Base-by-base conservation (phyloP, 1,140 invertebrate species). In the Micrasema minimum region DNA sequence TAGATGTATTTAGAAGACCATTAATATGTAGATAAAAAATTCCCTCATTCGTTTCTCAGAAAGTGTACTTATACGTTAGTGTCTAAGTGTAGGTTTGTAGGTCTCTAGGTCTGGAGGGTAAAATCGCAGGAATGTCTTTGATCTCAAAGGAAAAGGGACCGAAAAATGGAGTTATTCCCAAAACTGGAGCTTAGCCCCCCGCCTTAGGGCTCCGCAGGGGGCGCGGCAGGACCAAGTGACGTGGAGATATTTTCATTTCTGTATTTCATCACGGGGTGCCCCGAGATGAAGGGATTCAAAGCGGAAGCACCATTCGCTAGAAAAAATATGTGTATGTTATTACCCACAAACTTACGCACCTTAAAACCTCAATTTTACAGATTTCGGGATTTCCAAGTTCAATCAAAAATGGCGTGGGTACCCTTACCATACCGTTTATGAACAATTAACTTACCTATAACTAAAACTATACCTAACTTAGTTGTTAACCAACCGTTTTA, bases 211-310 rank as follows among this genome's bases (percentile, higher is more conserved):
- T 4, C 10, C n/a, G n/a, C n/a, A n/a, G 12, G 43, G 5, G 4
- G n/a, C 4, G 43, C 1, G n/a, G 43, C 1, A n/a, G 43, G 43
- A 46, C 5, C 14, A 16, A 46, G n/a, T 46, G 1, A n/a, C 6
- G n/a, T n/a, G n/a, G n/a, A n/a, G n/a, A 46, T 46, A 46, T 46
- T 46, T 46, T 46, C 6, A 46, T n/a, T 46, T n/a, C n/a, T n/a
- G n/a, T n/a, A 46, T 46, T n/a, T 16, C 43, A 46, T 1, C 0
- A 46, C 3, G 14, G 43, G 43, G 10, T 16, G 43, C 4, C 43
- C 6, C 43, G 10, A 16, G 1, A 9, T 3, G 1, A 5, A 14
- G 11, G n/a, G n/a, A 16, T 2, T n/a, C n/a, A n/a, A n/a, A n/a
- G n/a, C n/a, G n/a, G n/a, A n/a, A n/a, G n/a, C n/a, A n/a, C n/a